phyloP scores from a whole-genome alignment of 2,797 vertebrate species.

The Diglossa cyanea region DNA sequence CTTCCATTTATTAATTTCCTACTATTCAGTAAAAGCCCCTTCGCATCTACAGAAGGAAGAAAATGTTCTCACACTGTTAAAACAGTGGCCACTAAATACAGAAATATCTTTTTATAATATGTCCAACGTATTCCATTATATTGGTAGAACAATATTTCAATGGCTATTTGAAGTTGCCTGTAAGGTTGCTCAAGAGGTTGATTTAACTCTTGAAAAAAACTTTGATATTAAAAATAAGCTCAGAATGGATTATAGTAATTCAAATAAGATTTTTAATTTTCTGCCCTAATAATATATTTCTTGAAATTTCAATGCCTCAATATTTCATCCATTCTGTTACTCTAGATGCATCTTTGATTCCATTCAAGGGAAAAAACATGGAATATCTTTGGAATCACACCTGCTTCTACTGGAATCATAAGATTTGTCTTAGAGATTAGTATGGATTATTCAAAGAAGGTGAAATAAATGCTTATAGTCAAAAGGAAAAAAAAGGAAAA shows the following conservation, averaged over 20 bases:
- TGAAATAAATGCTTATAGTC: not conserved
- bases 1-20: constrained; percentile 51
- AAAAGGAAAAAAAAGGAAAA: not conserved
- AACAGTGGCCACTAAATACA: not conserved
- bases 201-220: not conserved
- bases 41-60: constrained; percentile 17
- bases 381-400: not conserved
- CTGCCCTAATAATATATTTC: not conserved
- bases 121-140: not conserved
- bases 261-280: not conserved
- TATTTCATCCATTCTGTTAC: not conserved
- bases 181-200: not conserved
- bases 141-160: not conserved
- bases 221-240: not conserved
- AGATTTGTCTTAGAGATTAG: not conserved
- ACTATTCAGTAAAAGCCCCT: not conserved
- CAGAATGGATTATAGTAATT: not conserved
- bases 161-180: not conserved
- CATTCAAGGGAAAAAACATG: not conserved
- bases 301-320: not conserved
- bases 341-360: not conserved
- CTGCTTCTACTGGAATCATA: not conserved
- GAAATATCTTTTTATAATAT: not conserved
- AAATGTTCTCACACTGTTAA: not conserved
- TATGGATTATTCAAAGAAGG: not conserved